Conservation (phyloP, 2,113 vertebrate species). For the Cephalopterus ornatus region DNA sequence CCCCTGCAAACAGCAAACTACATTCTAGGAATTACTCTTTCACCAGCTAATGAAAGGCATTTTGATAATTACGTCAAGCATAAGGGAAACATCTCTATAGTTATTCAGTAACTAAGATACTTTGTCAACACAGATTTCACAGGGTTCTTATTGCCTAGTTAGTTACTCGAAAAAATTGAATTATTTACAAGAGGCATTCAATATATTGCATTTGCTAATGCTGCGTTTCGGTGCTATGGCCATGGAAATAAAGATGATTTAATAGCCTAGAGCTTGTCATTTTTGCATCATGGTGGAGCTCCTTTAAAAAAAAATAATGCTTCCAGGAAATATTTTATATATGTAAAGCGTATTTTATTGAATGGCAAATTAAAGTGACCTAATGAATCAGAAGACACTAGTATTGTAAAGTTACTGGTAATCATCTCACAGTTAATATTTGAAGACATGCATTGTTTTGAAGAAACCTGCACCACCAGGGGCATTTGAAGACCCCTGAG, state of each 20-base stretch:
- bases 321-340: background rate
- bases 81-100: slow-evolving; percentile 27
- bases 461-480: background rate
- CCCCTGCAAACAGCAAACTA: background rate
- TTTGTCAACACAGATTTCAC: slow-evolving; percentile 35
- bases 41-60: slow-evolving; percentile 1
- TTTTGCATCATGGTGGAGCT: background rate
- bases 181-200: slow-evolving; percentile 33
- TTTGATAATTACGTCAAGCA: slow-evolving; percentile 1
- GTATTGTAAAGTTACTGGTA: background rate
- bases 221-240: background rate
- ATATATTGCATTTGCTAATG: background rate
- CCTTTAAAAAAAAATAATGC: background rate
- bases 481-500: background rate
- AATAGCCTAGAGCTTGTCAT: background rate
- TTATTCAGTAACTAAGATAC: slow-evolving; percentile 42
- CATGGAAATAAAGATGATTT: background rate
- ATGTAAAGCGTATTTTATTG: background rate
- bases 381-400: background rate
- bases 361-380: background rate
- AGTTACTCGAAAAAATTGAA: slow-evolving; percentile 2
- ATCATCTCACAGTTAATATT: background rate
- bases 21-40: background rate
- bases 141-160: slow-evolving; percentile 18
- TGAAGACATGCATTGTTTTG: background rate